Evolutionary conservation across 1,140 invertebrate genomes (phyloP).

Genomic region (Drosophila saltans): DNA sequence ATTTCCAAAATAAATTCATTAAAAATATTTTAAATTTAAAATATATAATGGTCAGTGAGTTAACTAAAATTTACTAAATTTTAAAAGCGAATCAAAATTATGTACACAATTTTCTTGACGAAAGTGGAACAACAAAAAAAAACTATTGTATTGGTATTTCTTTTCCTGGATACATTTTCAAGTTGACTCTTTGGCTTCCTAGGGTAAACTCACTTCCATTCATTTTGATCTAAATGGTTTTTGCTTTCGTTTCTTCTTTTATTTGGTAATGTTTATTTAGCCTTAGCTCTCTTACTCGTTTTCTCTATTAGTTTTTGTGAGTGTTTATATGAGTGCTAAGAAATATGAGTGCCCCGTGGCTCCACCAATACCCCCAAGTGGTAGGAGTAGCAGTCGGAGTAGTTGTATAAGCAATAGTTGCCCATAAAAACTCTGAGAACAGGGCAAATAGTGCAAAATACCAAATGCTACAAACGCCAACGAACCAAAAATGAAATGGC

Average conservation of each 20-base stretch:
- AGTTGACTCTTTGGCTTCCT: neutral
- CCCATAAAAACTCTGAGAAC: constrained; percentile 46
- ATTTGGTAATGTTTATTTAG: too few species aligned
- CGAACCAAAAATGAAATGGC: constrained; percentile 80
- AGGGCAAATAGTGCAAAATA: constrained; percentile 69
- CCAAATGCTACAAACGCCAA: constrained; percentile 71
- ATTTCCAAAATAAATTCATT: too few species aligned
- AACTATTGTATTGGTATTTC: neutral
- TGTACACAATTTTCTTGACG: neutral
- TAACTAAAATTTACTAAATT: neutral
- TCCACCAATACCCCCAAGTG: constrained; percentile 17
- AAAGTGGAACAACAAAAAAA: neutral
- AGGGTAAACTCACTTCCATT: constrained; percentile 4
- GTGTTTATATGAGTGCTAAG: constrained; percentile 68
- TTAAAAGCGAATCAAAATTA: neutral
- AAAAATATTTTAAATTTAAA: too few species aligned
- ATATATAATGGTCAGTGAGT: too few species aligned
- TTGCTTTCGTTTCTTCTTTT: constrained; percentile 20
- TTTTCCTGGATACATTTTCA: neutral
- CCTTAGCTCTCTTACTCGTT: constrained; percentile 31
- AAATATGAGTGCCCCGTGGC: constrained; percentile 74
- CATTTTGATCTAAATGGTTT: constrained; percentile 36
- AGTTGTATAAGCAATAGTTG: constrained; percentile 11
- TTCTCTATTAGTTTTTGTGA: constrained; percentile 74
- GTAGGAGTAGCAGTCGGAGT: neutral